Evolutionary conservation across 2,113 vertebrate genomes (phyloP), one percentile per base, ranked within the genome.

Genomic region (Dipodomys spectabilis): DNA sequence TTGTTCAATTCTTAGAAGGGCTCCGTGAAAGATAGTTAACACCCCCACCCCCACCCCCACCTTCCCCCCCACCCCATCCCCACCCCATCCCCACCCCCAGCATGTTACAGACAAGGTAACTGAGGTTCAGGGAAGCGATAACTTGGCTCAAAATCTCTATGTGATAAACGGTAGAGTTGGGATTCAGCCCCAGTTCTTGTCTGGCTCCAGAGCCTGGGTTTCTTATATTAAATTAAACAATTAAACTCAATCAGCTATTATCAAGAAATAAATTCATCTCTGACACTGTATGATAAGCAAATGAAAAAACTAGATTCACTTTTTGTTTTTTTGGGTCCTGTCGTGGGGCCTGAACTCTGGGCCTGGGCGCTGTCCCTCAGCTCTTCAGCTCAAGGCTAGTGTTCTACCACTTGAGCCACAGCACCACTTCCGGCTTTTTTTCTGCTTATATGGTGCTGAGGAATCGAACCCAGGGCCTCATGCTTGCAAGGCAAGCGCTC

Each of bases 211-310:
- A 84, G 75, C n/a, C 49, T 35, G 53, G 30, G 53, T 45, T 77
- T 32, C 20, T 90, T 20, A 44, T 8, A 49, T 11, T 3, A 7
- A 44, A 32, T 13, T 49, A 80, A 74, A 68, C 20, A 44, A 32
- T 13, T 49, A 80, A 74, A 68, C 20, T 35, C 32, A 20, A 32
- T 75, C 60, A 73, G 12, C 74, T 85, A n/a, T 57, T 65, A 49
- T 22, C 49, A 39, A 83, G 79, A 87, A 85, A 84, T 44, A 86
- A 68, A 89, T 6, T 62, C 7, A 32, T 73, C 22, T 73, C 69
- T 88, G 75, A 92, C 92, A 77, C 65, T 16, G 72, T 82, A 11
- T 65, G 62, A 71, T 30, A 77, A 91, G 53, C 22, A 91, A 65
- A 35, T 64, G 62, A 22, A 83, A 77, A 92, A 62, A 49, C 1